These are phyloP conservation scores for Sebastiscus albofasciatus DNA, from an alignment of 2,797 vertebrate genomes.

Conservation along the genomic window DNA sequence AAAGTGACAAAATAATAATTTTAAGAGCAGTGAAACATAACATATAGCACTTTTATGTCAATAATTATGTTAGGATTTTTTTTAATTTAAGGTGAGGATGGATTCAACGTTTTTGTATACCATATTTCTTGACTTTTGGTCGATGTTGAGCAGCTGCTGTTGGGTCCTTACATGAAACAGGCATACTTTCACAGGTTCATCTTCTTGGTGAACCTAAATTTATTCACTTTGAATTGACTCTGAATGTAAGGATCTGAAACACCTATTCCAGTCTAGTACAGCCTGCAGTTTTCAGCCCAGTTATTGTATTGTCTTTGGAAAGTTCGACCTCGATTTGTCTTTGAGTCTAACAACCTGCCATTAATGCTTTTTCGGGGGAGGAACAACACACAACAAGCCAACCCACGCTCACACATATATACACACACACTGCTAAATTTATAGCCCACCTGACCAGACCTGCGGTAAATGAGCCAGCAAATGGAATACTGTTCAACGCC, in stretches of 20 bases:
- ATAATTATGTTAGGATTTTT: neutral
- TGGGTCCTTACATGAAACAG: neutral
- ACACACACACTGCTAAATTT: conserved; percentile 10
- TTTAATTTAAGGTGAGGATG: neutral
- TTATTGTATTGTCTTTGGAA: conserved; percentile 17
- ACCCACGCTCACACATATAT: neutral
- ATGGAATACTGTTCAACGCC: conserved; percentile 17
- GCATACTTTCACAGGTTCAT: neutral
- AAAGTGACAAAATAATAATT: neutral
- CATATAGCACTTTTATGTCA: neutral
- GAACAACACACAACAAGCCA: neutral
- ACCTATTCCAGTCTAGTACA: neutral
- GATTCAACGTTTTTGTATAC: neutral
- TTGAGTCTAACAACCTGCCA: conserved; percentile 19
- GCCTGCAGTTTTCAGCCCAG: neutral
- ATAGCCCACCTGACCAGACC: conserved; percentile 27
- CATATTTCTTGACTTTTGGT: neutral
- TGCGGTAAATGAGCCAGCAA: conserved; percentile 46
- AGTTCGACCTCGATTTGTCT: conserved; percentile 44
- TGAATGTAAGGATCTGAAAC: neutral
- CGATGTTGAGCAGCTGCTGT: neutral
- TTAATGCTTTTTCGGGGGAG: conserved; percentile 11
- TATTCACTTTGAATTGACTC: neutral
- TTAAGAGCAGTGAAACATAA: too few species aligned
- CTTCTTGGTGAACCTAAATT: neutral